Evolutionary conservation across 2,113 vertebrate species (phyloP).

Genomic region (Hiodon alosoides): DNA sequence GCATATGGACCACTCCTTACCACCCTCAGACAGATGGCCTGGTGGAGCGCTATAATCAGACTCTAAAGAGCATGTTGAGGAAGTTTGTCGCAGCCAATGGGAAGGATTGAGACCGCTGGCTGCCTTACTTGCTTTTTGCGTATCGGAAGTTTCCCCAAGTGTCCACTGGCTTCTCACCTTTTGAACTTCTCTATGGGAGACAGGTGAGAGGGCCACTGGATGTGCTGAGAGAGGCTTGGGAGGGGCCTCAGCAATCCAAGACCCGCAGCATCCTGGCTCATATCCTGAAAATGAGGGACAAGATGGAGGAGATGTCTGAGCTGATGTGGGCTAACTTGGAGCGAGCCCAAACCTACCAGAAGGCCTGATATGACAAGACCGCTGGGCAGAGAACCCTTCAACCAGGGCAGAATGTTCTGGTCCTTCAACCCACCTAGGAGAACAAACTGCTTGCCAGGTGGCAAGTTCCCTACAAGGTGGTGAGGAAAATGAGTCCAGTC

Average conservation of each 20-base stretch:
- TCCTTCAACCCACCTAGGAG: background rate
- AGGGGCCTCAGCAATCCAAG: background rate
- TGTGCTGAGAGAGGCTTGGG: conserved; percentile 9
- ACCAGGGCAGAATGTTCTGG: background rate
- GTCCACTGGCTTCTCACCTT: conserved; percentile 18
- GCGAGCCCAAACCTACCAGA: background rate
- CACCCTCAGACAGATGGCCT: background rate
- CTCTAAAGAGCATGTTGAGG: conserved; percentile 17
- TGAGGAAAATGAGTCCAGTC: background rate
- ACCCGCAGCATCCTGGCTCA: background rate
- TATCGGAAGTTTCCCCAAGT: conserved; percentile 16
- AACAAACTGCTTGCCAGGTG: conserved; percentile 3
- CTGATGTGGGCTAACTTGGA: background rate
- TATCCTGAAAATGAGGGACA: conserved; percentile 6
- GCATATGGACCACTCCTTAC: conserved; percentile 6
- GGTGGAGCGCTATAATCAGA: conserved; percentile 15
- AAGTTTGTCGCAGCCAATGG: background rate
- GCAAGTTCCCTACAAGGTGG: background rate
- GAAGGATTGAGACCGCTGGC: background rate
- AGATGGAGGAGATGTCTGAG: background rate
- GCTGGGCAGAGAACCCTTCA: background rate
- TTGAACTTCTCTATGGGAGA: conserved; percentile 27
- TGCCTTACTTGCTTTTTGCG: background rate
- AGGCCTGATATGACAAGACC: conserved; percentile 5
- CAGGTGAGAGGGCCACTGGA: conserved; percentile 20